A percentile compares a stretch with the other conserved stretches of the same genome.
Evolutionary conservation across 2,797 vertebrate species (phyloP).

Genomic region (Microhierax caerulescens): DNA sequence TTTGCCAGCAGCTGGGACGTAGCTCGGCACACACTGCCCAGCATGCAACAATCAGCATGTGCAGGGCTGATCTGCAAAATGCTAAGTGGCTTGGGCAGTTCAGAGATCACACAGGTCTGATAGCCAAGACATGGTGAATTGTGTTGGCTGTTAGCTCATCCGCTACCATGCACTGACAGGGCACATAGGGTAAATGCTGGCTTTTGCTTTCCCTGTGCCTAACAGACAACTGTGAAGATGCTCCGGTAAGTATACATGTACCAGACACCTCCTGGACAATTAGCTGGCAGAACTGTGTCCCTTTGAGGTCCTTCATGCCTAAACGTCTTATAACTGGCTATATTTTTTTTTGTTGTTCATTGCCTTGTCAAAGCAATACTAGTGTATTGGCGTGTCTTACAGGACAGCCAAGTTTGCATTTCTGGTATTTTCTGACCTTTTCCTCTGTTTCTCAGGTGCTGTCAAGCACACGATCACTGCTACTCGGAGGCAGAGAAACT

Average conservation of each 20-base stretch:
- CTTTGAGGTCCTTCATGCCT: not conserved
- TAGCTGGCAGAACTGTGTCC: not conserved
- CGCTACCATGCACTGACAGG: not conserved
- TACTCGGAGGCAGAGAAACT: not conserved
- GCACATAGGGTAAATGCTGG: not conserved
- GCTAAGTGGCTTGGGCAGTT: not conserved
- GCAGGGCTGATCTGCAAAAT: not conserved
- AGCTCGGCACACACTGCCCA: not conserved
- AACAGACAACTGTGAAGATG: not conserved
- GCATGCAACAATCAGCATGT: rapidly evolving
- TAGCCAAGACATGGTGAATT: not conserved
- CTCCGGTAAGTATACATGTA: rapidly evolving
- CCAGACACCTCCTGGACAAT: not conserved
- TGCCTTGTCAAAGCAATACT: not conserved
- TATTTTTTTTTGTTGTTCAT: not conserved
- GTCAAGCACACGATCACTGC: constrained; percentile 69
- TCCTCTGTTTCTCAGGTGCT: constrained; percentile 68
- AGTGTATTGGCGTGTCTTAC: rapidly evolving
- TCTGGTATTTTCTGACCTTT: not conserved
- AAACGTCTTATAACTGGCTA: not conserved
- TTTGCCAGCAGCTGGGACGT: rapidly evolving
- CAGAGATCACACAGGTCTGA: not conserved
- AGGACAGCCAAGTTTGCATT: not conserved
- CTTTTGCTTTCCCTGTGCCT: not conserved
- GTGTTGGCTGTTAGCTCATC: not conserved